Evolutionary conservation across 2,888 invertebrate genomes (phyloP).

Genomic region (Ennomos quercinarius): DNA sequence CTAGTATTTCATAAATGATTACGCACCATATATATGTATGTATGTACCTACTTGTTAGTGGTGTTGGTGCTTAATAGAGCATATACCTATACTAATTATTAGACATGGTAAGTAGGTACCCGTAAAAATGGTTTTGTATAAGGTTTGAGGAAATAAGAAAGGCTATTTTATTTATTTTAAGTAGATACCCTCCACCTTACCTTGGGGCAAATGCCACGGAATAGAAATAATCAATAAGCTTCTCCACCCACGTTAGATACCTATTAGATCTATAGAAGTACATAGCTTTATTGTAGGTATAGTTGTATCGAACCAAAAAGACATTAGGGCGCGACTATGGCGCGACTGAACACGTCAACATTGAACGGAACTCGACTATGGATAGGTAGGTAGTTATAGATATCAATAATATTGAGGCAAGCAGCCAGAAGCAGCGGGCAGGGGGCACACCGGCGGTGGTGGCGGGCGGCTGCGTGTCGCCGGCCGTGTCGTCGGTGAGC

Average conservation of each 20-base stretch:
- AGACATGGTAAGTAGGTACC: no score
- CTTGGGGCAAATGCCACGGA: slow-evolving; percentile 28
- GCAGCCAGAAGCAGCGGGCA: slow-evolving; percentile 16
- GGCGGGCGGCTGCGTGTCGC: slow-evolving; percentile 5
- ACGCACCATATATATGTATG: no score
- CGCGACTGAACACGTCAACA: no score
- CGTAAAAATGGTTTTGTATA: no score
- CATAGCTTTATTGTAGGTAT: background rate
- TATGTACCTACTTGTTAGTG: no score
- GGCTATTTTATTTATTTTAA: no score
- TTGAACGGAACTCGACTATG: no score
- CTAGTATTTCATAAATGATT: no score
- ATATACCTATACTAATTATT: no score
- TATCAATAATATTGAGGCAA: slow-evolving; percentile 21
- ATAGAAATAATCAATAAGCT: slow-evolving; percentile 41
- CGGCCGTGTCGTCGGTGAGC: no score
- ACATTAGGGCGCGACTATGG: background rate
- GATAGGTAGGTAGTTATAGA: background rate
- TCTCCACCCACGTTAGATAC: slow-evolving; percentile 12
- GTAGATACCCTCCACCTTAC: background rate
- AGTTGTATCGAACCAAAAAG: slow-evolving; percentile 1
- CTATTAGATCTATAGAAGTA: background rate
- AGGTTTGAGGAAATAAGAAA: no score
- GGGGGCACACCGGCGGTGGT: background rate
- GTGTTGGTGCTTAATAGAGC: no score